Base-by-base conservation (phyloP, 2,797 vertebrate genomes). In the Eleutherodactylus coqui region DNA sequence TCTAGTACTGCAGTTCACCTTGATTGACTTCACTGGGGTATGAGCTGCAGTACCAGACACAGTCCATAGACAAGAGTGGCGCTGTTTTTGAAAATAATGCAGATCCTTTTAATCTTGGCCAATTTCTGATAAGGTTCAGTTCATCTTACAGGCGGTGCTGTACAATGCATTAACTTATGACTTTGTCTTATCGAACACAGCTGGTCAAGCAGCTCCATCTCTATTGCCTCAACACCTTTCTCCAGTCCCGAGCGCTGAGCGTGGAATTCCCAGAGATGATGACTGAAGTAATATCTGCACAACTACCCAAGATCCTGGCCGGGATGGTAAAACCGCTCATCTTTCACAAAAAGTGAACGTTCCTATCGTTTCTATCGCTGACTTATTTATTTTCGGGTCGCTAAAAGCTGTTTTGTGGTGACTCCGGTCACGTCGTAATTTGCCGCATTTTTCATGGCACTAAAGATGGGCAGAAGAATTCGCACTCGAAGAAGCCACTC, bases 231-330 rank as follows among this genome's bases (percentile, higher is more conserved):
- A 99, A 95, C 89, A 99, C 98, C 27, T 99, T 96, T 92, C 96
- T 99, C 90, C 98, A 99, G 92, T 98, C 98, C 0, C 96, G 97
- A 21, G 89, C 96, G 81, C 94, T 99, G 94, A 97, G 94, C 36
- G 97, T 99, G 88, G 98, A 99, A 92, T 99, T 99, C 88, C 98
- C 98, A 0, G 98, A 99, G 93, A 99, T 99, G 98, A 99, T 99
- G 98, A 95, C 98, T 24, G 98, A 99, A 92, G 97, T 99, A 87
- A 99, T 99, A 85, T 94, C 97, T 75, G 98, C 98, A 34, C 98
- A 99, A 90, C 93, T 99, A 69, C 98, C 98, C 83, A 99, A 98
- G 93, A 96, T 99, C 89, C 93, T 99, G 90, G 98, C 98, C 5
- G 98, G 98, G 86, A 99, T 99, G 98, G 98, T 99, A 95, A 97